phyloP scores from a whole-genome alignment of 2,113 vertebrate genomes.

The Forbesichthys agassizii region DNA sequence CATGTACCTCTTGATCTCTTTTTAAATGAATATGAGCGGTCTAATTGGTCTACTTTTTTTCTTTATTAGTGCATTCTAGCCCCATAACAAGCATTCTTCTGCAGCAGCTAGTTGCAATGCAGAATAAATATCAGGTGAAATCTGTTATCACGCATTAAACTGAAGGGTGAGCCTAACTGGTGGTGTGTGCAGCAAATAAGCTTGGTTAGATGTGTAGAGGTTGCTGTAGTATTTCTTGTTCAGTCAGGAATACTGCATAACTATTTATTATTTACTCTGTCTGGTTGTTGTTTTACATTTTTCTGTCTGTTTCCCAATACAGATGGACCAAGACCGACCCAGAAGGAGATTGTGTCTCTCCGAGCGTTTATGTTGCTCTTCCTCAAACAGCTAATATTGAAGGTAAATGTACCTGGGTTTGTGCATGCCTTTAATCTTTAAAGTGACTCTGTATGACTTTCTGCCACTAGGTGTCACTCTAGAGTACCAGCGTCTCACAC shows the following conservation, averaged over 20 bases:
- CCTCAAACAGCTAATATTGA: slow-evolving; percentile 96
- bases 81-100: too few species aligned
- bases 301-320: slow-evolving; percentile 54
- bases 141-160: too few species aligned
- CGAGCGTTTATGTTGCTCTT: slow-evolving; percentile 97
- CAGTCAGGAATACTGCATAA: not conserved
- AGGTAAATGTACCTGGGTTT: slow-evolving; percentile 78
- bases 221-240: not conserved
- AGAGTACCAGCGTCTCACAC: too few species aligned
- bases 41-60: not conserved
- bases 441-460: too few species aligned
- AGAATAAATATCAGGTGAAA: too few species aligned
- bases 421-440: slow-evolving; percentile 27
- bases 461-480: too few species aligned
- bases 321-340: slow-evolving; percentile 93
- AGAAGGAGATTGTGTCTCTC: slow-evolving; percentile 94
- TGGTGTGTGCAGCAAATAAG: too few species aligned
- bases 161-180: too few species aligned
- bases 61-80: too few species aligned
- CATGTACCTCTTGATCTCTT: not conserved
- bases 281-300: slow-evolving; percentile 14
- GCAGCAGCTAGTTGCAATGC: too few species aligned
- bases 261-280: slow-evolving; percentile 10
- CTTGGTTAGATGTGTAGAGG: too few species aligned
- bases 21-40: not conserved